A percentile compares a stretch with the other conserved stretches of the same genome.
Evolutionary conservation across 2,113 vertebrate species (phyloP).

Genomic region (Psittacus erithacus): DNA sequence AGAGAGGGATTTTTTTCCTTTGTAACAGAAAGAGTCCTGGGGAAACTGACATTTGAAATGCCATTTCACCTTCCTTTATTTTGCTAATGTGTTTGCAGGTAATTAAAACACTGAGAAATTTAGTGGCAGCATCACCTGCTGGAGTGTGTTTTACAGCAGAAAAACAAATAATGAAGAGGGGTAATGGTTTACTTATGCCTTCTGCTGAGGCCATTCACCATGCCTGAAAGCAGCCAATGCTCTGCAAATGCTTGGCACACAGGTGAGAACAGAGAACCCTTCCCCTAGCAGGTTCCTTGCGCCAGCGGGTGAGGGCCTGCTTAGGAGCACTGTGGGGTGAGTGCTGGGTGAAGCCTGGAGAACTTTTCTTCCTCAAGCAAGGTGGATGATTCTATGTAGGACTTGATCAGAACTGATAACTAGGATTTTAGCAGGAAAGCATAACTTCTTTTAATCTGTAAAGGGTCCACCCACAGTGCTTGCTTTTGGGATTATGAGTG

Average conservation of each 20-base stretch:
- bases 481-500: background rate
- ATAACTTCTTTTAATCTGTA: background rate
- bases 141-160: background rate
- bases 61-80: background rate
- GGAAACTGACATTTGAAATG: background rate
- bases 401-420: background rate
- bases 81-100: background rate
- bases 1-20: background rate
- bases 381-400: background rate
- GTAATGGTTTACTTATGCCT: background rate
- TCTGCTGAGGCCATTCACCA: background rate
- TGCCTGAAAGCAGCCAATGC: background rate
- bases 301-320: background rate
- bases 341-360: background rate
- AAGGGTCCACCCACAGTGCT: background rate
- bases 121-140: slow-evolving; percentile 8
- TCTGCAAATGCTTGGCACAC: background rate
- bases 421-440: background rate
- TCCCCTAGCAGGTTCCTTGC: background rate
- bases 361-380: background rate
- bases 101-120: background rate
- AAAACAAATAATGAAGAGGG: background rate
- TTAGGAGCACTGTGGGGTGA: background rate
- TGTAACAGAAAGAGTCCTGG: background rate
- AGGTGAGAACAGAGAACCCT: background rate